phyloP scores from a whole-genome alignment of 2,113 vertebrate species.

The Brachyhypopomus gauderio region DNA sequence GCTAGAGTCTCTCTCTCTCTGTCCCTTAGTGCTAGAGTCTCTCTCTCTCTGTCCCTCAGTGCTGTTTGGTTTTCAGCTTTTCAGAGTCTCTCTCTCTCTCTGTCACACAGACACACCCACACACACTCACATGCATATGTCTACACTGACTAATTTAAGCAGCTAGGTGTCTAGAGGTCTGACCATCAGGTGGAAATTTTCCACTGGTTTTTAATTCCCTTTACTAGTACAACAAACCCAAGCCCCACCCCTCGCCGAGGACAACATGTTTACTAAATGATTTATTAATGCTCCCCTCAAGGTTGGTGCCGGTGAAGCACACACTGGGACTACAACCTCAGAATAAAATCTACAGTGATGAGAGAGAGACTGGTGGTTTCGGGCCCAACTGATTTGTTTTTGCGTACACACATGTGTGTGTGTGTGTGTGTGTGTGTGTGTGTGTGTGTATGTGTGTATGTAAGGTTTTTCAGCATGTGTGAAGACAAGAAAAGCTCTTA shows the following conservation, averaged over 20 bases:
- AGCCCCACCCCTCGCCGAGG: neutral
- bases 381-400: neutral
- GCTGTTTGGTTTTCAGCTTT: neutral
- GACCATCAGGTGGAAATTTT: constrained; percentile 15
- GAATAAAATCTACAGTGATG: constrained; percentile 17
- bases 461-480: constrained; percentile 4
- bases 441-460: neutral
- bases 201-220: constrained; percentile 2
- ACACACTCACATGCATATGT: no score
- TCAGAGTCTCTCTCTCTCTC: neutral
- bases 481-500: neutral
- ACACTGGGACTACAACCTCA: neutral
- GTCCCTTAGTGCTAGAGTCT: neutral
- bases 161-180: neutral
- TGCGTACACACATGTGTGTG: neutral
- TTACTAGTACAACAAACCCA: constrained; percentile 1
- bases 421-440: neutral
- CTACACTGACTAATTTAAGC: neutral
- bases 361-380: constrained; percentile 12
- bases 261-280: constrained; percentile 25
- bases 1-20: neutral
- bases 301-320: constrained; percentile 2
- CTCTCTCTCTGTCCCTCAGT: neutral
- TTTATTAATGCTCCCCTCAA: constrained; percentile 17
- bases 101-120: neutral